Percentiles rank a stretch among this genome's conserved stretches.
Evolutionary conservation across 1,140 invertebrate species (phyloP).

Genomic region (Aradophagus sp.): DNA sequence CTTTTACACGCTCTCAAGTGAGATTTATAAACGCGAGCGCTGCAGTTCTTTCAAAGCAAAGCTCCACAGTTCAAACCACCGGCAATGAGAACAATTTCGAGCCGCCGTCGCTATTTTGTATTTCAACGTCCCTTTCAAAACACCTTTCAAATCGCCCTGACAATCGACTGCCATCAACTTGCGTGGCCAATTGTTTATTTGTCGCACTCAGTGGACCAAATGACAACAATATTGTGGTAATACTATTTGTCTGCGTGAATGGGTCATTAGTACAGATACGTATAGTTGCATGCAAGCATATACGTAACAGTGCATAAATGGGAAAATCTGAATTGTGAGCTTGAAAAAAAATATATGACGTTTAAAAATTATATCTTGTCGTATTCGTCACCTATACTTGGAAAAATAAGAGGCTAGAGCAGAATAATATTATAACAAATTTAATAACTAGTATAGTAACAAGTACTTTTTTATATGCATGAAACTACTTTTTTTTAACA

Average conservation of each 20-base stretch:
- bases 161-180: slow-evolving; percentile 10
- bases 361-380: too few species aligned
- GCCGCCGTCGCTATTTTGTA: slow-evolving; percentile 23
- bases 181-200: slow-evolving; percentile 36
- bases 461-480: too few species aligned
- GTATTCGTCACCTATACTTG: too few species aligned
- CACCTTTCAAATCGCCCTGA: slow-evolving; percentile 21
- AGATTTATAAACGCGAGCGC: slow-evolving; percentile 70
- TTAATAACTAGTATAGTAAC: too few species aligned
- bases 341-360: too few species aligned
- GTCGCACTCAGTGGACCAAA: slow-evolving; percentile 26
- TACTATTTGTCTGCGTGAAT: slow-evolving; percentile 4
- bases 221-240: slow-evolving; percentile 12
- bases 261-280: slow-evolving; percentile 23
- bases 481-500: too few species aligned
- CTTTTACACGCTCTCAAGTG: slow-evolving; percentile 55
- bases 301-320: too few species aligned
- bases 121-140: slow-evolving; percentile 26
- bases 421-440: too few species aligned
- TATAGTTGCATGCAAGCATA: background rate
- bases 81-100: slow-evolving; percentile 70
- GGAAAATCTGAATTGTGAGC: too few species aligned
- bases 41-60: slow-evolving; percentile 63
- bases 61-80: slow-evolving; percentile 61
- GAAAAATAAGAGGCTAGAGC: too few species aligned